Percentiles rank a stretch among this genome's conserved stretches.
These are phyloP conservation scores for Porites divaricata DNA, from an alignment of 92 coral and sea anemone genomes.

Conservation along the genomic window DNA sequence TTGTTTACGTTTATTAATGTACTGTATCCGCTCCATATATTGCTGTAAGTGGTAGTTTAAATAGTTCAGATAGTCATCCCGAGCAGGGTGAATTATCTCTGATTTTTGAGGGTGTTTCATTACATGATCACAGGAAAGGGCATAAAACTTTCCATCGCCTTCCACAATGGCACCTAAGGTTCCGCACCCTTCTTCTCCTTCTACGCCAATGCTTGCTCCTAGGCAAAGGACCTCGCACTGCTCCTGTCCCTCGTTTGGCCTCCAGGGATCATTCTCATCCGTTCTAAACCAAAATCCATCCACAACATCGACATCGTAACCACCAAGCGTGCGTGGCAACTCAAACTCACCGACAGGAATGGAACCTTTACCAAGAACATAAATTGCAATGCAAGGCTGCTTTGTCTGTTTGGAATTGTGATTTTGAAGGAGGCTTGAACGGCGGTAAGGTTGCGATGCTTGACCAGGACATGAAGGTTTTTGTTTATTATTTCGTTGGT, in stretches of 20 bases:
- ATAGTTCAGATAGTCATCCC: neutral
- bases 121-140: slow-evolving; percentile 47
- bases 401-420: slow-evolving; percentile 13
- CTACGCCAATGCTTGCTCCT: slow-evolving; percentile 40
- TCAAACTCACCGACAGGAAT: slow-evolving; percentile 48
- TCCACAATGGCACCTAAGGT: slow-evolving; percentile 42
- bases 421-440: slow-evolving; percentile 32
- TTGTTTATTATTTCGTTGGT: slow-evolving; percentile 15
- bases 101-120: neutral
- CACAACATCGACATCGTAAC: slow-evolving; percentile 33
- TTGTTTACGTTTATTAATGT: neutral
- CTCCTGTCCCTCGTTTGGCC: neutral
- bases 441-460: slow-evolving; percentile 10
- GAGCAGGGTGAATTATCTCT: slow-evolving; percentile 13
- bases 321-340: neutral
- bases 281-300: slow-evolving; percentile 34
- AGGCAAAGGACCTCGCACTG: neutral
- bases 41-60: neutral
- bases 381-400: slow-evolving; percentile 35
- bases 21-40: neutral
- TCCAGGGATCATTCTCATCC: neutral
- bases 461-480: neutral
- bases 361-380: slow-evolving; percentile 59
- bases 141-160: slow-evolving; percentile 8
- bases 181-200: slow-evolving; percentile 17